Evolutionary conservation across 2,797 vertebrate genomes (phyloP).

Genomic region (Gallirallus australis): DNA sequence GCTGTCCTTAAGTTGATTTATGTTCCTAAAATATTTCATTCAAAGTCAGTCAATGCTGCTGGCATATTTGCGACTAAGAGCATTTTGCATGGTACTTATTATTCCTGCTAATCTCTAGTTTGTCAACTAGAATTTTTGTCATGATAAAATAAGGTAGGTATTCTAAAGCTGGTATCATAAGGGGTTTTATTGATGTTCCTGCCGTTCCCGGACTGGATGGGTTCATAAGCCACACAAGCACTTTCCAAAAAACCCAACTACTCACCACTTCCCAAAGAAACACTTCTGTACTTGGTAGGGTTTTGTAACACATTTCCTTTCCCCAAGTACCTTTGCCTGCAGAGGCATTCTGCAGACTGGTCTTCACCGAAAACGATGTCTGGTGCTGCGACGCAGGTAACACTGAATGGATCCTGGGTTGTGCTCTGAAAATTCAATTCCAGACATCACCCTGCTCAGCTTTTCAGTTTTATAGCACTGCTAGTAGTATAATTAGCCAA

Average conservation of each 20-base stretch:
- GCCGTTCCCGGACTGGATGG: background rate
- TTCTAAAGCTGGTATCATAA: background rate
- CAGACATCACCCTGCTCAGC: background rate
- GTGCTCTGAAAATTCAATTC: background rate
- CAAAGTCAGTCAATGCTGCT: background rate
- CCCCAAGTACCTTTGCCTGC: background rate
- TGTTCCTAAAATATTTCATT: background rate
- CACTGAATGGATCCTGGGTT: background rate
- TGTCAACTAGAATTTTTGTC: background rate
- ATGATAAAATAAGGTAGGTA: background rate
- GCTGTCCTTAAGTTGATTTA: background rate
- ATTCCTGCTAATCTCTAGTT: background rate
- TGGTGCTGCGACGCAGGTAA: background rate
- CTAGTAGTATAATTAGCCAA: background rate
- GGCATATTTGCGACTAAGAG: background rate
- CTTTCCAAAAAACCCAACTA: background rate
- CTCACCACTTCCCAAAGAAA: background rate
- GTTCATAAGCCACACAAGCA: background rate
- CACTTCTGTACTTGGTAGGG: background rate
- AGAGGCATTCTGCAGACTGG: background rate
- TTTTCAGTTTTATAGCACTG: background rate
- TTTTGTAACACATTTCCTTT: background rate
- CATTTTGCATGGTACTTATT: background rate
- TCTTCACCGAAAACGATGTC: background rate
- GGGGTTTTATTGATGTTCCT: background rate